Evolutionary conservation across 1,140 invertebrate species (phyloP).

Genomic region (Whitmania pigra): DNA sequence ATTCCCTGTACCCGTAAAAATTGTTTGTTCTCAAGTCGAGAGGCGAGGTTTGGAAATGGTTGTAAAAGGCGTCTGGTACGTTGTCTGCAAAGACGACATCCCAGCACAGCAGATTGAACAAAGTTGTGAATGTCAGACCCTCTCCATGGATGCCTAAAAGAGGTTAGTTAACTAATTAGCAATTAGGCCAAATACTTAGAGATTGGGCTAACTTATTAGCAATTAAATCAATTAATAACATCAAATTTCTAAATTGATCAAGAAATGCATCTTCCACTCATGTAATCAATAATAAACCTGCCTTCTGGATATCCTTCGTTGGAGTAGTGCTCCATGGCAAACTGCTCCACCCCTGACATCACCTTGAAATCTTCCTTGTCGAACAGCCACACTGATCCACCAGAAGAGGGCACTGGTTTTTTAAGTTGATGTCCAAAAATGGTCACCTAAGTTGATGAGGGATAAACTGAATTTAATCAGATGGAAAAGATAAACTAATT

Average conservation of each 20-base stretch:
- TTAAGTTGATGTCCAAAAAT: conserved; percentile 14
- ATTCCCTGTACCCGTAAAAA: conserved; percentile 53
- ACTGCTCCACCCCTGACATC: conserved; percentile 44
- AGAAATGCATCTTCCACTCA: too few species aligned
- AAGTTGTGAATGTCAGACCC: conserved; percentile 50
- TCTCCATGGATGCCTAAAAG: conserved; percentile 55
- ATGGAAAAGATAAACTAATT: neutral
- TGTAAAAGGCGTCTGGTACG: conserved; percentile 55
- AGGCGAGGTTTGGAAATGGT: conserved; percentile 53
- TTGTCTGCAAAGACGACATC: conserved; percentile 55
- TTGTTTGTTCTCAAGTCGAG: conserved; percentile 53
- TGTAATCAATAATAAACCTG: conserved; percentile 22
- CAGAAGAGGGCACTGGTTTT: conserved; percentile 29
- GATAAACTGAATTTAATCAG: neutral
- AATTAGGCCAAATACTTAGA: too few species aligned
- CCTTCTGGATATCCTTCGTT: conserved; percentile 43
- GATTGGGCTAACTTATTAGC: too few species aligned
- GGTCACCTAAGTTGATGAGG: conserved; percentile 4
- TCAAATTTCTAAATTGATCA: too few species aligned
- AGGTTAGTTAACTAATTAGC: too few species aligned
- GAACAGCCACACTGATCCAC: conserved; percentile 8
- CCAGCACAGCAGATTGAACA: conserved; percentile 63
- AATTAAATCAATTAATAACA: too few species aligned
- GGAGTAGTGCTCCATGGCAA: conserved; percentile 46
- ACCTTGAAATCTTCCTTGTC: conserved; percentile 30